Base-by-base conservation (phyloP, 2,113 vertebrate genomes). In the Fulica atra region DNA sequence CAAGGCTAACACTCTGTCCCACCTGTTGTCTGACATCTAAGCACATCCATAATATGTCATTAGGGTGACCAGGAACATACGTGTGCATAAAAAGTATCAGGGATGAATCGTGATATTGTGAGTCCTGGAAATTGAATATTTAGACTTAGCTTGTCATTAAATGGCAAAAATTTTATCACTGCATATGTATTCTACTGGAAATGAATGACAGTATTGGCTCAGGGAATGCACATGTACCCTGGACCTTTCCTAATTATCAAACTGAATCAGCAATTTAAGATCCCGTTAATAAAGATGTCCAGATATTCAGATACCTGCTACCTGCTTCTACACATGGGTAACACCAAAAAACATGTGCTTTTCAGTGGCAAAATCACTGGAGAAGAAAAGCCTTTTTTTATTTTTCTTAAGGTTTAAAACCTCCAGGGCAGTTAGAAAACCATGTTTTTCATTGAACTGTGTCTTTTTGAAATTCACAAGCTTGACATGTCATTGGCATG, bases 371-470 rank as follows among this genome's bases (percentile, higher is more conserved):
- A 96, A 94, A 93, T 92, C 89, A 92, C 92, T 97, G 95, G 92
- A 95, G 91, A 96, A 97, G 84, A 92, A 95, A 95, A 94, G 44
- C 18, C 87, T 91, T 92, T 96, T 96, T 96, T 88, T 94, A 92
- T 92, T 96, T 97, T 96, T 95, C 95, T 96, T 94, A 97, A 95
- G 97, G 90, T 96, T 98, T 95, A 92, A 97, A 97, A 94, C 94
- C 97, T 97, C 97, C 88, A 97, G 97, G 97, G 97, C 97, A 96
- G 97, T 97, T 97, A 97, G 97, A 96, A 97, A 98, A 51, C 96
- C 96, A 97, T 98, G 97, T 98, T 98, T 98, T 97, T 57, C 97
- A 97, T 97, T 97, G 97, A 98, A 98, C 97, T 98, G 97, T 98
- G 96, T 98, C 97, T 97, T 93, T 93, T 98, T 98, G 96, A 98